Base-by-base conservation (phyloP, 2,113 vertebrate genomes). In the Romanogobio albipinnatus region DNA sequence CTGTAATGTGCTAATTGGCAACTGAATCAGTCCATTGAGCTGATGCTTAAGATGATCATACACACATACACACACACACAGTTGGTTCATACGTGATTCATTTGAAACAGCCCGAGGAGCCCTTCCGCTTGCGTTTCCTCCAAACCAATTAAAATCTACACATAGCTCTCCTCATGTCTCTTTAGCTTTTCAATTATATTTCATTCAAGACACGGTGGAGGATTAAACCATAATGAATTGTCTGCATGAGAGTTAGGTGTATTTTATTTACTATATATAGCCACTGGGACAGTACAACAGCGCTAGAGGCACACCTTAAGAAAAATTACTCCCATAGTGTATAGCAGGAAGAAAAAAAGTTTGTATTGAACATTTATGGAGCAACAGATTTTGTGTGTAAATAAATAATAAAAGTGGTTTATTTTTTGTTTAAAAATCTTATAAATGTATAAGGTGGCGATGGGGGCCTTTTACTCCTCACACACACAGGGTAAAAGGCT, bases 1-100 rank as follows among this genome's bases (percentile, higher is more conserved):
- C 74, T 77, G 62, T 47, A 71, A 82, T 82, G 70, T 77, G 85
- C 73, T 86, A 82, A 70, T 76, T 82, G 79, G 80, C 36, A 47
- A 36, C 64, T 36, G 59, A 76, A 47, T 82, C 61, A 64, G 61
- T 45, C 58, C 70, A 75, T 49, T 84, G 58, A 84, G 43, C 26
- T 68, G n/a, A 80, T 1, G n/a, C 39, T 64, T 80, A 19, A 64
- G 59, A 80, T 49, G 77, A 49, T 80, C 77, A 29, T 8, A 26
- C 77, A 80, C 77, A 29, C 59, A 29, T 14, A 62, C 76, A 39
- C 11, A 24, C 76, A 43, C 33, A 14, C 43, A n/a, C 70, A 24
- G 43, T 29, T 29, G 29, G 29, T 29, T n/a, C 14, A 9, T 58
- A 24, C 14, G 73, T 71, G 39, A 82, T 68, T 71, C 19, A 82